Base-by-base conservation (phyloP, 2,113 vertebrate genomes). In the Ondatra zibethicus region DNA sequence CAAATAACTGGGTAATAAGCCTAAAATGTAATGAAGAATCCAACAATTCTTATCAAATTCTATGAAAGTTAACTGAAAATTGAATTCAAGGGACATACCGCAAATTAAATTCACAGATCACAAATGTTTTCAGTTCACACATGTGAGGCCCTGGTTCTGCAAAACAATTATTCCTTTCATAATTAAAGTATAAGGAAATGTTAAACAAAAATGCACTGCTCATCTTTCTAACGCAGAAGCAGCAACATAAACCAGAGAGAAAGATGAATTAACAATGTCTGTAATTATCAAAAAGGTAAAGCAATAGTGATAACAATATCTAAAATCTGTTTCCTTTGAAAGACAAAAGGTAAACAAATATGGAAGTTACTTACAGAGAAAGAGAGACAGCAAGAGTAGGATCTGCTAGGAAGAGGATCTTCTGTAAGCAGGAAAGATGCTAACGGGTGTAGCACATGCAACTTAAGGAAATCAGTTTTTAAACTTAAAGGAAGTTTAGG, bases 271-370 rank as follows among this genome's bases (percentile, higher is more conserved):
- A 84, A 42, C 72, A 39, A 93, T 29, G 0, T 61, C 47, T 92
- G 17, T 52, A 58, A 68, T 66, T 94, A 85, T 92, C 85, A 70
- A 88, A 97, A 88, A 13, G 55, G 92, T 12, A 47, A 61, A 88
- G 4, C 63, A 91, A 23, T 36, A 91, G 63, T 72, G 19, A 52
- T 76, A 93, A 39, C 95, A 10, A 92, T 92, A 89, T n/a, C 2
- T 2, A 61, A 88, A 92, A 75, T 33, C 0, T 68, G 0, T 93
- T 91, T 95, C 5, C 6, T 50, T 76, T 31, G 77, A 92, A 80
- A 76, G 58, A 3, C 58, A 89, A 66, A 66, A 81, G 77, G 88
- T n/a, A 72, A 5, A 87, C 45, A 78, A 92, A 85, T 52, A 21
- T 73, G 8, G 23, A 92, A 36, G 17, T 92, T 77, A 76, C 78